phyloP scores from a whole-genome alignment of 2,888 invertebrate genomes.

The Sisyra nigra region DNA sequence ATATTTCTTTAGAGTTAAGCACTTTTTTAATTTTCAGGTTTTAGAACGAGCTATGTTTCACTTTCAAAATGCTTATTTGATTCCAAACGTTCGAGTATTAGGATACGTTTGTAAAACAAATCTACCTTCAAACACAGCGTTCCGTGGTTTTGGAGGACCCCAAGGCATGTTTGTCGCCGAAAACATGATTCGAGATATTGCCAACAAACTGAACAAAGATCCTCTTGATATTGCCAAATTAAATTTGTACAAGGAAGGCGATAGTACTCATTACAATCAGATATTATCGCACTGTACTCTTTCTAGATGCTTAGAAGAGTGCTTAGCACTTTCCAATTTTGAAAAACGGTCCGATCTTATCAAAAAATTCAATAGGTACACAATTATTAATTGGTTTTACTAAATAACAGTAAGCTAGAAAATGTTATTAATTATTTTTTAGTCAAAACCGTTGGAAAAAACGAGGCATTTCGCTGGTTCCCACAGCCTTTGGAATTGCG shows the following conservation, averaged over 20 bases:
- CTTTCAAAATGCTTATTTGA: slow-evolving; percentile 67
- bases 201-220: slow-evolving; percentile 47
- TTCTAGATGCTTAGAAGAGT: slow-evolving; percentile 62
- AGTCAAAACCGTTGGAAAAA: slow-evolving; percentile 73
- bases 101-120: slow-evolving; percentile 77
- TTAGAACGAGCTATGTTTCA: slow-evolving; percentile 72
- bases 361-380: slow-evolving; percentile 54
- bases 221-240: slow-evolving; percentile 44
- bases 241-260: slow-evolving; percentile 70
- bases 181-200: slow-evolving; percentile 59
- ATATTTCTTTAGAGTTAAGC: no score
- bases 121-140: slow-evolving; percentile 83
- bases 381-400: slow-evolving; percentile 6
- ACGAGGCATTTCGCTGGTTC: slow-evolving; percentile 64
- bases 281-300: slow-evolving; percentile 54
- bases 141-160: slow-evolving; percentile 82
- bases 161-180: slow-evolving; percentile 83
- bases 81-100: slow-evolving; percentile 53
- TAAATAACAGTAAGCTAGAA: neutral
- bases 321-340: slow-evolving; percentile 48
- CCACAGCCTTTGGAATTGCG: slow-evolving; percentile 73
- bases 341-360: slow-evolving; percentile 37
- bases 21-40: slow-evolving; percentile 47
- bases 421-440: slow-evolving; percentile 9
- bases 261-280: slow-evolving; percentile 64